phyloP scores from a whole-genome alignment of 2,797 vertebrate species.

The Tamandua tetradactyla region DNA sequence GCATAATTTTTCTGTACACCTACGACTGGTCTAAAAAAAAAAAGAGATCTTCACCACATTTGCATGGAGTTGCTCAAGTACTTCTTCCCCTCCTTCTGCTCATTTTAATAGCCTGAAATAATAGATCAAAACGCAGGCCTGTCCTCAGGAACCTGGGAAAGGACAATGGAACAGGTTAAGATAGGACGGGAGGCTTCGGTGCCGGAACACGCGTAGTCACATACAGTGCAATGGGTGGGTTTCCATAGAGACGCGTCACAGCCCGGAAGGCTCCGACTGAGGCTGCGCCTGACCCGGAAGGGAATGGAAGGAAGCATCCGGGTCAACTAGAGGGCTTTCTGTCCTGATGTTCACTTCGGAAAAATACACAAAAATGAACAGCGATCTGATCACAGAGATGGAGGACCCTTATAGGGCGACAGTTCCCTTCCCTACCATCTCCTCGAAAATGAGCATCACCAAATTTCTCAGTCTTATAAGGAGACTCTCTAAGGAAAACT shows the following conservation, averaged over 20 bases:
- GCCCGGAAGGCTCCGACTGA: background rate
- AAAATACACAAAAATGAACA: background rate
- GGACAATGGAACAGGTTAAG: background rate
- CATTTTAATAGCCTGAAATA: slow-evolving; percentile 1
- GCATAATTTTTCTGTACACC: no score
- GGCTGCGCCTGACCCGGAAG: background rate
- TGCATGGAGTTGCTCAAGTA: background rate
- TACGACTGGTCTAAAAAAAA: no score
- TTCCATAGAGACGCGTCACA: slow-evolving; percentile 37
- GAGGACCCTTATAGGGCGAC: background rate
- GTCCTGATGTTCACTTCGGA: background rate
- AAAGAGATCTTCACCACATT: background rate
- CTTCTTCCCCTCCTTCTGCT: background rate
- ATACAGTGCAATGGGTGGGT: background rate
- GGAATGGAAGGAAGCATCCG: background rate
- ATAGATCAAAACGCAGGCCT: background rate
- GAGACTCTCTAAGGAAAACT: background rate
- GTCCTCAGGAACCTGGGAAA: background rate
- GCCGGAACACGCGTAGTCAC: background rate
- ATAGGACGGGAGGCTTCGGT: background rate
- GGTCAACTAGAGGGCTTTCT: background rate
- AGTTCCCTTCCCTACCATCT: background rate
- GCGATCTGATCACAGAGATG: background rate
- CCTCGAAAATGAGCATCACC: slow-evolving; percentile 13
- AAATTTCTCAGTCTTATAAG: background rate